Evolutionary conservation across 2,797 vertebrate genomes (phyloP), one percentile per base, ranked within the genome.

Genomic region (Bucorvus abyssinicus): DNA sequence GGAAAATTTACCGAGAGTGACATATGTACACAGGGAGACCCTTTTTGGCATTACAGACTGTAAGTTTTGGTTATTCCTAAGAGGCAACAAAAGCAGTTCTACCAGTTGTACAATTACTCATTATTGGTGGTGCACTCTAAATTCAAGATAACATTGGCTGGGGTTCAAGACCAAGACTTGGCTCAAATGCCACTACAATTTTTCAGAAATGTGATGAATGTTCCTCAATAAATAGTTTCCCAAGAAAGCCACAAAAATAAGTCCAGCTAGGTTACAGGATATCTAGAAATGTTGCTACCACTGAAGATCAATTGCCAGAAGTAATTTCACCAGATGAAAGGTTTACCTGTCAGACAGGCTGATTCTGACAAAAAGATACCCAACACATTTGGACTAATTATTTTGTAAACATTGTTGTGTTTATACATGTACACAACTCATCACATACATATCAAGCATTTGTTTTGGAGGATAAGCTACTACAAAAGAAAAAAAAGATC

Each of bases 171-270:
- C 92, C 95, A 95, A 97, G 96, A 97, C 96, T 96, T 98, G 97
- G 96, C 97, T 97, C 94, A 98, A 95, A 95, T 94, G 92, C 95
- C 91, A 95, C 75, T 89, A 93, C 87, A 96, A 95, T 96, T 98
- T 97, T 98, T 97, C 94, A 98, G 97, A 97, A 97, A 97, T 97
- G 94, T 95, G 94, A 97, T 97, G 97, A 97, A 97, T 95, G 84
- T 96, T 97, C 95, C 89, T 97, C 96, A 97, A 97, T 92, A 98
- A 98, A 97, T 97, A 97, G 94, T 97, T 98, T 98, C 96, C 96
- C 96, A 97, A 95, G 91, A 75, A 97, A 97, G 96, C 95, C 97
- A 92, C 94, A 97, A 92, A 94, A 97, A 97, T 96, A 92, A 71
- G 67, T 95, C 73, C 93, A 92, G 90, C 85, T 90, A 85, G 87